These are phyloP conservation scores for Turdus rufiventris DNA, from an alignment of 2,113 vertebrate species.

Conservation along the genomic window DNA sequence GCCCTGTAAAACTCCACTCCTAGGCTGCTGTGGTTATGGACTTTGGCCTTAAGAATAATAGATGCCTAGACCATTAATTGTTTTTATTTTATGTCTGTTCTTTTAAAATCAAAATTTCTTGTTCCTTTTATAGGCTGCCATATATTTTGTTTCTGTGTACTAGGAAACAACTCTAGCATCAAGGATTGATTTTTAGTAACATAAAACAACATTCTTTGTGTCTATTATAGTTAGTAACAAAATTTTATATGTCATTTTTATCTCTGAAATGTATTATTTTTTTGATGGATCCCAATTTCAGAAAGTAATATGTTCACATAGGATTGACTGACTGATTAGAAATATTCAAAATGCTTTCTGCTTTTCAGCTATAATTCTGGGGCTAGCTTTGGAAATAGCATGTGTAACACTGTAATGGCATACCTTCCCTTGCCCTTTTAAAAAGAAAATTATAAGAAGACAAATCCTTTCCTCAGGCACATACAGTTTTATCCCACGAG, in stretches of 20 bases:
- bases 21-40: conserved; percentile 31
- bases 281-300: conserved; percentile 38
- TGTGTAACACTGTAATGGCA: conserved; percentile 10
- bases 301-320: conserved; percentile 3
- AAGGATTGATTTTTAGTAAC: conserved; percentile 45
- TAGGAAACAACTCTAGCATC: conserved; percentile 39
- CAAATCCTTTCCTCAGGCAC: background rate
- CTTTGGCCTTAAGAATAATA: conserved; percentile 54
- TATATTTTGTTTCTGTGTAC: conserved; percentile 64
- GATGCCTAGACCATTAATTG: conserved; percentile 50
- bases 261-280: conserved; percentile 53
- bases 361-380: conserved; percentile 31
- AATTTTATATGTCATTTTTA: conserved; percentile 32
- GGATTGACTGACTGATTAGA: conserved; percentile 32
- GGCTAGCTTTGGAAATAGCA: conserved; percentile 24
- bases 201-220: conserved; percentile 50
- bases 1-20: conserved; percentile 53
- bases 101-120: conserved; percentile 61
- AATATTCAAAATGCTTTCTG: conserved; percentile 31
- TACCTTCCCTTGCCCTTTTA: conserved; percentile 41
- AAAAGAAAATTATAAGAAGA: background rate
- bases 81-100: conserved; percentile 58
- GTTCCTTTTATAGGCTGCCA: conserved; percentile 43
- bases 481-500: conserved; percentile 2
- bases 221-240: conserved; percentile 36